A percentile compares a stretch with the other conserved stretches of the same genome.
These are phyloP conservation scores for Erannis defoliaria DNA, from an alignment of 2,888 invertebrate species.

Conservation along the genomic window DNA sequence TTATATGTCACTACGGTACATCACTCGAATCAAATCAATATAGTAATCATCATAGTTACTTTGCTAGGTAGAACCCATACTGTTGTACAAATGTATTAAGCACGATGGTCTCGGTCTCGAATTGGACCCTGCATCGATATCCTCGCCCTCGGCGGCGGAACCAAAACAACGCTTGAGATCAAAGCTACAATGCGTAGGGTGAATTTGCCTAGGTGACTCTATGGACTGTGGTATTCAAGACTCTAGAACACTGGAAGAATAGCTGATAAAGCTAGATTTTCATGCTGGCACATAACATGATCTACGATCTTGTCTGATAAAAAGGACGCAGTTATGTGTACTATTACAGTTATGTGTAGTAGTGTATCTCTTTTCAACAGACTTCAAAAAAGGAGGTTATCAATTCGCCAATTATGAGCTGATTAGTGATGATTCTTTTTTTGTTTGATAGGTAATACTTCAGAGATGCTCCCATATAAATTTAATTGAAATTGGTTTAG, in stretches of 20 bases:
- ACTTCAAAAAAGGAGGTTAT: too few relatives aligned
- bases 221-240: slow-evolving; percentile 38
- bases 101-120: slow-evolving; percentile 53
- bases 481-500: too few relatives aligned
- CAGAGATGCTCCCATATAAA: too few relatives aligned
- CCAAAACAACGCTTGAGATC: slow-evolving; percentile 80
- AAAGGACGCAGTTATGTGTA: neutral
- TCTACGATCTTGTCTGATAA: neutral
- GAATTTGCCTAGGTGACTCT: slow-evolving; percentile 78
- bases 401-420: too few relatives aligned
- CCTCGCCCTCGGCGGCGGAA: slow-evolving; percentile 56
- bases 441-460: too few relatives aligned
- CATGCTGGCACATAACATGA: too few relatives aligned
- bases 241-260: slow-evolving; percentile 27
- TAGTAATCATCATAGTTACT: neutral
- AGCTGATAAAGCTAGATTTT: too few relatives aligned
- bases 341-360: too few relatives aligned
- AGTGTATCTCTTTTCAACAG: too few relatives aligned
- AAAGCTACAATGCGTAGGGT: slow-evolving; percentile 82
- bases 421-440: too few relatives aligned
- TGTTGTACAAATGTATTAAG: neutral
- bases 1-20: slow-evolving; percentile 16
- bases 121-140: slow-evolving; percentile 73
- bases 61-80: neutral
- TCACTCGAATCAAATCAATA: too few relatives aligned